Evolutionary conservation across 2,888 invertebrate species (phyloP).

Genomic region (Drosophila kuntzei): DNA sequence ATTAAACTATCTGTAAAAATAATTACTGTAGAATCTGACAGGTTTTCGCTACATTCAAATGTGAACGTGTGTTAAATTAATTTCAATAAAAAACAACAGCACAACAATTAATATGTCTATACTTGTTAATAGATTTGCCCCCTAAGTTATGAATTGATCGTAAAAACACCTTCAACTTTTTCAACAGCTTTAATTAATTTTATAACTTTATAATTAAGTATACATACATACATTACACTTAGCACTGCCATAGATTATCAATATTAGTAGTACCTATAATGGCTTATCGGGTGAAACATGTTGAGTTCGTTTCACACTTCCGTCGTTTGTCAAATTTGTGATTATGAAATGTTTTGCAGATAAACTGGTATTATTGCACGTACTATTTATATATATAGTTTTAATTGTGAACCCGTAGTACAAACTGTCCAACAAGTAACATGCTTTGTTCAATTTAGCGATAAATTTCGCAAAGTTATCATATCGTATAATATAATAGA

Average conservation of each 20-base stretch:
- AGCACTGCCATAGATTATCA: slow-evolving; percentile 8
- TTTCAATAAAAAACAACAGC: background rate
- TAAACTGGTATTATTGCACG: slow-evolving; percentile 26
- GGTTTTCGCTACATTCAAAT: background rate
- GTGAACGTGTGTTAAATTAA: background rate
- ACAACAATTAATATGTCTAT: background rate
- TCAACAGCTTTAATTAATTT: slow-evolving; percentile 15
- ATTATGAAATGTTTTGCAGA: slow-evolving; percentile 31
- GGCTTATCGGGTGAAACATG: slow-evolving; percentile 29
- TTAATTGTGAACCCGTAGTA: slow-evolving; percentile 1
- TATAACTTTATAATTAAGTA: slow-evolving; percentile 8
- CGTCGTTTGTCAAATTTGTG: slow-evolving; percentile 27
- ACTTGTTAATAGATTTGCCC: slow-evolving; percentile 19
- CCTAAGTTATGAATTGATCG: background rate
- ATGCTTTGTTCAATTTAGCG: slow-evolving; percentile 18
- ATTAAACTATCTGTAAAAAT: background rate
- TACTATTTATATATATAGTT: slow-evolving; percentile 1
- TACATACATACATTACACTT: background rate
- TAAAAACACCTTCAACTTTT: background rate
- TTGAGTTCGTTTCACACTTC: slow-evolving; percentile 32
- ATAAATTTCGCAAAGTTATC: slow-evolving; percentile 35
- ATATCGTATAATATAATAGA: slow-evolving; percentile 31
- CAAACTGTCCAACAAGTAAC: slow-evolving; percentile 14
- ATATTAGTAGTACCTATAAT: background rate
- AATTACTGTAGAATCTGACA: background rate